A percentile compares a stretch with the other conserved stretches of the same genome.
phyloP scores from a whole-genome alignment of 35 echinoderm and acorn worm genomes.

The Anneissia japonica region DNA sequence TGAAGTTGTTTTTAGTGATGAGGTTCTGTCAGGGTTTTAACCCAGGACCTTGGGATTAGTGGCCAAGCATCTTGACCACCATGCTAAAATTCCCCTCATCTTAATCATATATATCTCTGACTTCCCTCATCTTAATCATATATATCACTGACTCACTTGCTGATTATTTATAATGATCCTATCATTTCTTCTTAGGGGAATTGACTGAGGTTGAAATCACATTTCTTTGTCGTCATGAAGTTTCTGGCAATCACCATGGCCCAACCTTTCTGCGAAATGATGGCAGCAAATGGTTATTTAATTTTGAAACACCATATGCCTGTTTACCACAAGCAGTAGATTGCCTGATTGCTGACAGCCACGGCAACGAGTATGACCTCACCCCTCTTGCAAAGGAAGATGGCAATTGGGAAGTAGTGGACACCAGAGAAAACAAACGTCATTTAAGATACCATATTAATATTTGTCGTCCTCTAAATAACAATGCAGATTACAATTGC shows the following conservation, averaged over 20 bases:
- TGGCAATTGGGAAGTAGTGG: slow-evolving; percentile 96
- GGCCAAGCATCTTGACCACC: too few relatives aligned
- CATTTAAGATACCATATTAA: slow-evolving; percentile 84
- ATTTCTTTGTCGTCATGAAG: slow-evolving; percentile 69
- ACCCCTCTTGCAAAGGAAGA: slow-evolving; percentile 71
- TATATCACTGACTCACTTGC: too few relatives aligned
- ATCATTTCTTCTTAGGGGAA: not conserved
- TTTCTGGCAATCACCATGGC: slow-evolving; percentile 16
- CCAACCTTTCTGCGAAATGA: slow-evolving; percentile 55
- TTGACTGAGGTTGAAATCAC: slow-evolving; percentile 41
- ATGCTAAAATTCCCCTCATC: too few relatives aligned
- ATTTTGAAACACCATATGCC: slow-evolving; percentile 73
- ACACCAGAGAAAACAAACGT: slow-evolving; percentile 36
- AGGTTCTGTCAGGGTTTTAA: too few relatives aligned
- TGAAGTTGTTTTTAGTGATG: too few relatives aligned
- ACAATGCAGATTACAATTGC: slow-evolving; percentile 28
- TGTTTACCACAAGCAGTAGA: slow-evolving; percentile 90
- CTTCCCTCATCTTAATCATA: too few relatives aligned
- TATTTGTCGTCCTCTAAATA: slow-evolving; percentile 74
- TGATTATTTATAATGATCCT: slow-evolving; percentile 32
- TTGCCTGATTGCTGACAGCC: slow-evolving; percentile 66
- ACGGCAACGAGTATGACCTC: slow-evolving; percentile 92
- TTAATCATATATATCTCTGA: too few relatives aligned
- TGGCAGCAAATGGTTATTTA: slow-evolving; percentile 50
- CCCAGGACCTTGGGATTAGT: too few relatives aligned